A percentile compares a stretch with the other conserved stretches of the same genome.
These are phyloP conservation scores for Grammomys dolichurus DNA, from an alignment of 2,113 vertebrate species.

Conservation along the genomic window DNA sequence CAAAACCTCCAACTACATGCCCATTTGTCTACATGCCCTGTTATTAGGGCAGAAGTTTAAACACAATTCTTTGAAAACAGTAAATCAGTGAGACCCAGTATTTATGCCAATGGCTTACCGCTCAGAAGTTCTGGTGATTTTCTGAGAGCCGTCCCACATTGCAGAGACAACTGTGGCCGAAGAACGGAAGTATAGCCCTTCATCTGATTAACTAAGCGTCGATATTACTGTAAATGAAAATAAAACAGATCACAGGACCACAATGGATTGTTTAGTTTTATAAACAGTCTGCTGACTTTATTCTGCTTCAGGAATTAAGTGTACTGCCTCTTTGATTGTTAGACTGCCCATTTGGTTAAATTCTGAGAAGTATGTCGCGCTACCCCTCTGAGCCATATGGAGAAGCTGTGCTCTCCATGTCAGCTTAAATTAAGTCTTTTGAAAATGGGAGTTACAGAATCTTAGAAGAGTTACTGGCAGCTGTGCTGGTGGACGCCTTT, in stretches of 20 bases:
- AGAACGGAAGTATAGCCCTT: not conserved
- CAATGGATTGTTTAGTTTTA: not conserved
- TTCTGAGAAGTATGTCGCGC: not conserved
- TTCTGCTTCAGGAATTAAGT: conserved; percentile 3
- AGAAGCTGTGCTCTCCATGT: not conserved
- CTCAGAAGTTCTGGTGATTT: not conserved
- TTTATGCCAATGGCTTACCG: conserved; percentile 3
- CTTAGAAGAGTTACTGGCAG: not conserved
- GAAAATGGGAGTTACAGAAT: not conserved
- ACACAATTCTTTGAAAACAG: conserved; percentile 39
- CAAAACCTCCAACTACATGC: not conserved
- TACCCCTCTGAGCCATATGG: not conserved
- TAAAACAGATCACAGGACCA: not conserved
- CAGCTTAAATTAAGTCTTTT: conserved; percentile 35
- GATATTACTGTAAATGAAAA: not conserved
- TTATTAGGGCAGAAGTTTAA: conserved; percentile 38
- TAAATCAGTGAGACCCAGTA: not conserved
- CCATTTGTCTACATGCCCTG: not conserved
- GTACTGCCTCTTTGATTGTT: not conserved
- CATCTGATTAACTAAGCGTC: not conserved
- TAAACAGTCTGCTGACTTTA: not conserved
- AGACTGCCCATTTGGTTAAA: not conserved
- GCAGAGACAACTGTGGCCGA: not conserved
- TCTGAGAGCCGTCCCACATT: not conserved
- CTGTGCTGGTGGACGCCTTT: no score